Evolutionary conservation across 1,140 invertebrate species (phyloP).

Genomic region (Physella acuta): DNA sequence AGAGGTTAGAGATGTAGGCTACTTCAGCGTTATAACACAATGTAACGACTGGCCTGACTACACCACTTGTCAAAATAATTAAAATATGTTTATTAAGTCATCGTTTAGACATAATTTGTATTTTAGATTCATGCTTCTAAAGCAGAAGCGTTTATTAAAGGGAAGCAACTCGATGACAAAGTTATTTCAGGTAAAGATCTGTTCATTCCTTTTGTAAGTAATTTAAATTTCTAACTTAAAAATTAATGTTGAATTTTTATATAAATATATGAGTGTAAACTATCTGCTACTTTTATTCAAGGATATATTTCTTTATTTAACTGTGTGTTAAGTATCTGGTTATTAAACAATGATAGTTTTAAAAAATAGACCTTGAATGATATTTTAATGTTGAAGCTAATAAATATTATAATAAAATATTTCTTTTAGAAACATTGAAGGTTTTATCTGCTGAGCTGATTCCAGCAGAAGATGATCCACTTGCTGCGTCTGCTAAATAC

Average conservation of each 20-base stretch:
- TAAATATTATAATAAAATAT: neutral
- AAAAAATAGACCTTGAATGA: neutral
- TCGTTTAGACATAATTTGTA: neutral
- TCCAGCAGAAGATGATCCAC: slow-evolving; percentile 64
- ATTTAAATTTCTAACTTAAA: neutral
- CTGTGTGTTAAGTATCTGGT: neutral
- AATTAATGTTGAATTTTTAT: neutral
- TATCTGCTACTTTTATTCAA: neutral
- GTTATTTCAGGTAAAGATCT: neutral
- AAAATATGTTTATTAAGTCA: neutral
- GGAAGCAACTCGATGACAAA: slow-evolving; percentile 53
- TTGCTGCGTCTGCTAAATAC: slow-evolving; percentile 69
- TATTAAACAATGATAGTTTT: slow-evolving; percentile 30
- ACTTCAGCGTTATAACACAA: too few relatives aligned
- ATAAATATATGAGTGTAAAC: neutral
- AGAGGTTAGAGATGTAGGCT: too few relatives aligned
- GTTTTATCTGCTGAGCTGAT: slow-evolving; percentile 67
- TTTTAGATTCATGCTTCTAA: slow-evolving; percentile 67
- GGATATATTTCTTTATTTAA: neutral
- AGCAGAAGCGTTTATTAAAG: slow-evolving; percentile 70
- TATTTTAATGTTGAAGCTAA: neutral
- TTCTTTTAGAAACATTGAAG: slow-evolving; percentile 53
- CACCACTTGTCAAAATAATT: neutral
- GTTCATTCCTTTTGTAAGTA: neutral
- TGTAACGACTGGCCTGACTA: too few relatives aligned